Base-by-base conservation (phyloP, 2,113 vertebrate species). In the Sprattus sprattus region DNA sequence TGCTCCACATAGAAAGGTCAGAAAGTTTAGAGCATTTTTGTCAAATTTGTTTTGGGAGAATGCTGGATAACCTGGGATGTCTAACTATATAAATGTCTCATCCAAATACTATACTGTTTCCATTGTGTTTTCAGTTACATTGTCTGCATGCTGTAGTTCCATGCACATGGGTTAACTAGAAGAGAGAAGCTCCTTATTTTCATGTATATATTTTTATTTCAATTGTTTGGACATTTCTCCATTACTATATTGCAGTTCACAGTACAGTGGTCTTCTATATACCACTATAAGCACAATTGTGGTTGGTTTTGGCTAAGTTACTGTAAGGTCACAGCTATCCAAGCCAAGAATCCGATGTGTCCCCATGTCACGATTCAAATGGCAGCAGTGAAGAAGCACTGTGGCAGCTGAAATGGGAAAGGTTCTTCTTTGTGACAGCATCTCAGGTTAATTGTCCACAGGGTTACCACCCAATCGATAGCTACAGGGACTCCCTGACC, bases 391-490 rank as follows among this genome's bases (percentile, higher is more conserved):
- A 28, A 10, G 64, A 71, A 4, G 28, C 64, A 32, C 64, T 11
- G 8, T 32, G 64, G 64, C 71, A 78, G 32, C 71, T 78, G 25
- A 78, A 28, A 78, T 5, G 60, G 18, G 3, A 78, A 15, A 78
- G 71, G 71, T 32, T 78, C 71, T 4, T 15, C 71, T 78, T 3
- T 39, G 28, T 78, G 71, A 78, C 71, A 78, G 71, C 71, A 78
- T 78, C 71, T 78, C 71, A 78, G 71, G 71, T 78, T 78, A 78
- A 78, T 78, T 78, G 71, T 39, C 71, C 71, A 78, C 28, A 39
- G 32, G 71, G 28, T 39, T 15, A 78, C 32, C 44, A 32, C 10
- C 71, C 71, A 78, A 39, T 78, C 71, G 32, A 78, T 78, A 15
- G 28, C 71, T 78, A 39, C 39, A 11, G 71, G 71, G 28, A 39